Conservation (phyloP, 2,797 vertebrate genomes). For the Macropus fuliginosus region DNA sequence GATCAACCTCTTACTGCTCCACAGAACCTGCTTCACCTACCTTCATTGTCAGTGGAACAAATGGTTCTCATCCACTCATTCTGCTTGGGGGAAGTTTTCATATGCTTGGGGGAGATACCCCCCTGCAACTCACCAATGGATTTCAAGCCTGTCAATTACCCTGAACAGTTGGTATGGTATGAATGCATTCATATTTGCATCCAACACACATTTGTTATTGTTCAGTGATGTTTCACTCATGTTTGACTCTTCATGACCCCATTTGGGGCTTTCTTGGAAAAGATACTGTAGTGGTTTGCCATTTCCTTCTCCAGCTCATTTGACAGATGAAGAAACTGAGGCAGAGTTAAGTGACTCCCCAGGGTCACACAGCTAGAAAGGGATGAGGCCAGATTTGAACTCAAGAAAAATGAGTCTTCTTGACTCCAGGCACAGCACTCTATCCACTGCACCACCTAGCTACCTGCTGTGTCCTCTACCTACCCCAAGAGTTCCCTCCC, state of each 20-base stretch:
- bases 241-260: not conserved
- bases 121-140: not conserved
- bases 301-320: not conserved
- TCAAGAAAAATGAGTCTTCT: not conserved
- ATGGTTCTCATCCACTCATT: not conserved
- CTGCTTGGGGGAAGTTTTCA: no score
- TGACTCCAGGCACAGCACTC: not conserved
- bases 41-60: not conserved
- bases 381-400: not conserved
- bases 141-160: not conserved
- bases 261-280: not conserved
- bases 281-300: not conserved
- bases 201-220: not conserved
- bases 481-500: no score
- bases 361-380: not conserved
- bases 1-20: not conserved
- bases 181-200: not conserved
- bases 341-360: not conserved
- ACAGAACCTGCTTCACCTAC: not conserved
- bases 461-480: not conserved
- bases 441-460: not conserved
- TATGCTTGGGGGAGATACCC: not conserved
- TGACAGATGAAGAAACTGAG: not conserved
- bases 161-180: not conserved
- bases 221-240: not conserved